Evolutionary conservation across 2,113 vertebrate genomes (phyloP).

Genomic region (Ginglymostoma cirratum): DNA sequence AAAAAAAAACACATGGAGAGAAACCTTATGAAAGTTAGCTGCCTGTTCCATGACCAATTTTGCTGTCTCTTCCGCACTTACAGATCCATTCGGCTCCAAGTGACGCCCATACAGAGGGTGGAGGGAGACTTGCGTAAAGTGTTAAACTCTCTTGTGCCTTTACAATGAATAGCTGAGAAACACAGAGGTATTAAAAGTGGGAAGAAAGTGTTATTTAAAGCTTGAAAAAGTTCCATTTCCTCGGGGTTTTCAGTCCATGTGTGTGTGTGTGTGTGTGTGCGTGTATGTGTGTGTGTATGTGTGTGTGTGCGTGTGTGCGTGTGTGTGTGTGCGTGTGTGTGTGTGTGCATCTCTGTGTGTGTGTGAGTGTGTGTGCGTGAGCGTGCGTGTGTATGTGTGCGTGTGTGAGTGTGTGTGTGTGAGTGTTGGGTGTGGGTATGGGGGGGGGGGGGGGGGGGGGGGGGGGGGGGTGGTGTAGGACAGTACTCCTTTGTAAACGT

Average conservation of each 20-base stretch:
- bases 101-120: background rate
- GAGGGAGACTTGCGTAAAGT: background rate
- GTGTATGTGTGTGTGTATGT: no score
- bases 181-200: constrained; percentile 9
- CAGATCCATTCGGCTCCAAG: background rate
- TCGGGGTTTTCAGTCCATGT: background rate
- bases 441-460: background rate
- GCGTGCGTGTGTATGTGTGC: background rate
- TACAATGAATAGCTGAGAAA: background rate
- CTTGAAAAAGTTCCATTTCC: background rate
- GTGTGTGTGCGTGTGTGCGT: no score
- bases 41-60: background rate
- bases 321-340: no score
- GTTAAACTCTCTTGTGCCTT: background rate
- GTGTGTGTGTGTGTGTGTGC: background rate
- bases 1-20: background rate
- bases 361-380: no score
- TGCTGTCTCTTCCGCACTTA: background rate
- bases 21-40: background rate
- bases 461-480: constrained; percentile 43
- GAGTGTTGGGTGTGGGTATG: background rate
- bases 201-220: constrained; percentile 27
- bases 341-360: background rate
- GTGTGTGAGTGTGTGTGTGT: no score
- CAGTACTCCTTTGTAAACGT: constrained; percentile 49